These are phyloP conservation scores for Camelus dromedarius DNA, from an alignment of 2,113 vertebrate genomes.

Conservation along the genomic window DNA sequence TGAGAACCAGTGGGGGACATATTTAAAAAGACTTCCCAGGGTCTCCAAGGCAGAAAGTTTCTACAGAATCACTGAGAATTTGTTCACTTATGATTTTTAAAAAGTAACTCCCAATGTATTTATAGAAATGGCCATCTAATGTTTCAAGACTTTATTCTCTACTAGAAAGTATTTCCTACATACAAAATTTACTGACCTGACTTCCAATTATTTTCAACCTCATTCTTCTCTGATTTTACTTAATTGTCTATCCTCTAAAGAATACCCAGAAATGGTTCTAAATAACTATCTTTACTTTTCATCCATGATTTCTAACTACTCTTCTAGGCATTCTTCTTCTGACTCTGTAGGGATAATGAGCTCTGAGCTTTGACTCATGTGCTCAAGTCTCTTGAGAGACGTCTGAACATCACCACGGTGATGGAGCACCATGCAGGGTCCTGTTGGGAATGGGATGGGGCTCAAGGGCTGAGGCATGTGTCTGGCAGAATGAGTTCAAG, in stretches of 20 bases:
- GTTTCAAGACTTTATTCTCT: conserved; percentile 14
- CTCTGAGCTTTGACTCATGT: conserved; percentile 35
- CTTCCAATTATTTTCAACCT: conserved; percentile 62
- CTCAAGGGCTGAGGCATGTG: background rate
- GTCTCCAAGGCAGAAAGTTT: background rate
- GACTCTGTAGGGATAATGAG: conserved; percentile 57
- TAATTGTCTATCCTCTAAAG: conserved; percentile 56
- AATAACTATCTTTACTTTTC: conserved; percentile 52
- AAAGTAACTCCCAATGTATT: conserved; percentile 11
- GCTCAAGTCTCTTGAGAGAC: conserved; percentile 51
- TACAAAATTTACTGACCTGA: conserved; percentile 47
- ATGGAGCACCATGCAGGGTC: background rate
- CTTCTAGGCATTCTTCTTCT: conserved; percentile 9
- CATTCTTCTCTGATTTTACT: conserved; percentile 60
- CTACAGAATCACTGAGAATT: background rate
- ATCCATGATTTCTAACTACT: conserved; percentile 30
- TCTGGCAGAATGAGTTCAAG: conserved; percentile 13
- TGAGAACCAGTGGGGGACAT: background rate
- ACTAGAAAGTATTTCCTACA: conserved; percentile 39
- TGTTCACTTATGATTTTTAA: background rate
- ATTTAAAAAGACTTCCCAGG: conserved; percentile 27
- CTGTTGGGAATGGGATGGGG: background rate
- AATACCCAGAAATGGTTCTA: conserved; percentile 38
- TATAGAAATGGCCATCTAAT: conserved; percentile 5
- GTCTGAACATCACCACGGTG: conserved; percentile 60